Evolutionary conservation across 1,140 invertebrate species (phyloP).

Genomic region (Ceratosolen fusciceps): DNA sequence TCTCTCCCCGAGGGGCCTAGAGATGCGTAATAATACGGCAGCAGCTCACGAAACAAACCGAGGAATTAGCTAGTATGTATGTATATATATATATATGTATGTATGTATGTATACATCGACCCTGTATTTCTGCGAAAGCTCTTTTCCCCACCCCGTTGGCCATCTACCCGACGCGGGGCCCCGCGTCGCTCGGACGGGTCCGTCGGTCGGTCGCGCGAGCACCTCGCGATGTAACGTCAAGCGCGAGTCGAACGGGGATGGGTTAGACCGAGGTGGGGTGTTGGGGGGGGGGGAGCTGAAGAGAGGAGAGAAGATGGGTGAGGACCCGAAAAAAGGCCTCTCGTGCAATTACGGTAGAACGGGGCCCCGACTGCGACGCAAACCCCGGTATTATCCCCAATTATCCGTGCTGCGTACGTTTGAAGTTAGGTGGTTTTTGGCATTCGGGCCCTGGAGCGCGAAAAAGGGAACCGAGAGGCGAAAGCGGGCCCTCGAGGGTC

Average conservation of each 20-base stretch:
- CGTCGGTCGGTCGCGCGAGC: conserved; percentile 58
- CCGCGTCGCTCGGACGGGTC: conserved; percentile 33
- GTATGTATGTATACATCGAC: conserved; percentile 17
- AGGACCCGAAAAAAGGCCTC: conserved; percentile 57
- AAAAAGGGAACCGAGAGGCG: conserved; percentile 51
- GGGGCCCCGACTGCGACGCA: conserved; percentile 49
- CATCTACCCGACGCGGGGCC: not conserved
- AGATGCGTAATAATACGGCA: conserved; percentile 62
- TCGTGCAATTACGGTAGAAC: conserved; percentile 64
- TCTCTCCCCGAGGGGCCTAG: conserved; percentile 47
- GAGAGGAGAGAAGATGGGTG: conserved; percentile 45
- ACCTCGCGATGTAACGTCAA: conserved; percentile 28
- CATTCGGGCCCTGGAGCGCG: conserved; percentile 51
- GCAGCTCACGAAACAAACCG: conserved; percentile 61
- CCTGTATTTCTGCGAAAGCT: conserved; percentile 42
- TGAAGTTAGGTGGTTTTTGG: conserved; percentile 61
- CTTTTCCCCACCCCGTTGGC: not conserved
- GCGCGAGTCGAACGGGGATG: not conserved
- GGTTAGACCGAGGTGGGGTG: conserved; percentile 29
- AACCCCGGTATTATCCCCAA: conserved; percentile 68
- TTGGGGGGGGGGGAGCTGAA: not conserved
- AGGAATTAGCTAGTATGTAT: conserved; percentile 57
- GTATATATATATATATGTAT: conserved; percentile 15
- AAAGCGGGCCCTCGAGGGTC: conserved; percentile 50
- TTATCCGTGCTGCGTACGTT: conserved; percentile 64